Conservation (phyloP, 2,113 vertebrate species). For the Murina feae region DNA sequence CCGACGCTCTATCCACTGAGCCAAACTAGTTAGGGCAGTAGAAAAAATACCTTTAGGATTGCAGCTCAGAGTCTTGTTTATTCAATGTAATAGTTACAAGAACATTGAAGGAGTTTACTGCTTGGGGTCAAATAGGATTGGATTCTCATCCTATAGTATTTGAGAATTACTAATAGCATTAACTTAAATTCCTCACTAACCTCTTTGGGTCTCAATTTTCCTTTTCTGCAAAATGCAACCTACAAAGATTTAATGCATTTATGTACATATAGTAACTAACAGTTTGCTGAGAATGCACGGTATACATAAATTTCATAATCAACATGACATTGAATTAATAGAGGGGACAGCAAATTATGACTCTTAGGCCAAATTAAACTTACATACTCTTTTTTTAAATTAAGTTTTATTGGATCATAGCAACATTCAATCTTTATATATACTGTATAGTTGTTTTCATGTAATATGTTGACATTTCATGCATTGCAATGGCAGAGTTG, state of each 20-base stretch:
- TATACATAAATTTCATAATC: constrained; percentile 29
- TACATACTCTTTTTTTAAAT: neutral
- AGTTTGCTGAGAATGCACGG: constrained; percentile 43
- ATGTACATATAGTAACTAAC: constrained; percentile 9
- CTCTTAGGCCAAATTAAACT: neutral
- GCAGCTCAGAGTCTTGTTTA: neutral
- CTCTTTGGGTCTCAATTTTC: constrained; percentile 8
- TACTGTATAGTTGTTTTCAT: neutral
- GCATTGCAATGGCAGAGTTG: neutral
- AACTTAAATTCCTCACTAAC: constrained; percentile 23
- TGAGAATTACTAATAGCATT: neutral
- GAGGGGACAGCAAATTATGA: neutral
- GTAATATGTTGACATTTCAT: neutral
- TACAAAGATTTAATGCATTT: constrained; percentile 43
- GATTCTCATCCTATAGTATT: neutral
- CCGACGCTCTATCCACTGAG: too few relatives aligned
- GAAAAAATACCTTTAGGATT: neutral
- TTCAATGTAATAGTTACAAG: neutral
- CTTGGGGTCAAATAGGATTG: neutral
- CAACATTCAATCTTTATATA: neutral
- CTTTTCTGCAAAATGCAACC: neutral
- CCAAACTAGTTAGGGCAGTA: too few relatives aligned
- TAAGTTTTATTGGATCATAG: neutral
- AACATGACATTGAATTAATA: neutral
- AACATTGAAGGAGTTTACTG: neutral